A percentile compares a stretch with the other conserved stretches of the same genome.
These are phyloP conservation scores for Hippoglossus stenolepis DNA, from an alignment of 2,113 vertebrate genomes.

Conservation along the genomic window DNA sequence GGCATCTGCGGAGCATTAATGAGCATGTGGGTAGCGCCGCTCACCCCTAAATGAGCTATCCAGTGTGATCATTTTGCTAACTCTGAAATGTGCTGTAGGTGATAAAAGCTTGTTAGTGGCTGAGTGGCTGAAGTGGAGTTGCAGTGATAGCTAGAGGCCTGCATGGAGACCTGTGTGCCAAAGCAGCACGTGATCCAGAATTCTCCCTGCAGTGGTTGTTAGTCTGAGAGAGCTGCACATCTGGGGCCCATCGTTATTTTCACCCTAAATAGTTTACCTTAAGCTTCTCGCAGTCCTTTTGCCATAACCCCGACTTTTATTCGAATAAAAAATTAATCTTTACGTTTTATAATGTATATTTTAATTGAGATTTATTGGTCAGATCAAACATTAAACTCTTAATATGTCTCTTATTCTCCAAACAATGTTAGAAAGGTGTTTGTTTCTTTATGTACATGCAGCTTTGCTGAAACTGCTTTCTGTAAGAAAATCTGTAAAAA, in stretches of 20 bases:
- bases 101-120: constrained; percentile 56
- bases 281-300: background rate
- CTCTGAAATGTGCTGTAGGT: constrained; percentile 51
- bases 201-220: constrained; percentile 32
- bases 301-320: background rate
- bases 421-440: background rate
- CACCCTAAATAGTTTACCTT: background rate
- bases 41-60: constrained; percentile 50
- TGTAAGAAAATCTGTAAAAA: background rate
- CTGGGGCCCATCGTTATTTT: constrained; percentile 43
- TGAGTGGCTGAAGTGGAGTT: constrained; percentile 35
- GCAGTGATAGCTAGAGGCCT: constrained; percentile 47
- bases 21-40: constrained; percentile 42
- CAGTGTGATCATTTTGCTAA: constrained; percentile 39
- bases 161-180: constrained; percentile 54
- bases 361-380: background rate
- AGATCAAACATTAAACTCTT: background rate
- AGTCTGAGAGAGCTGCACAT: constrained; percentile 47
- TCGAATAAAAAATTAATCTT: background rate
- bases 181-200: constrained; percentile 2
- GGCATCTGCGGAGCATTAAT: constrained; percentile 63
- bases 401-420: too few relatives aligned
- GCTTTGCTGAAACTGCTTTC: background rate
- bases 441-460: background rate
- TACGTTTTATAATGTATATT: background rate